A percentile compares a stretch with the other conserved stretches of the same genome.
These are phyloP conservation scores for Nilaparvata lugens DNA, from an alignment of 1,140 invertebrate species.

Conservation along the genomic window DNA sequence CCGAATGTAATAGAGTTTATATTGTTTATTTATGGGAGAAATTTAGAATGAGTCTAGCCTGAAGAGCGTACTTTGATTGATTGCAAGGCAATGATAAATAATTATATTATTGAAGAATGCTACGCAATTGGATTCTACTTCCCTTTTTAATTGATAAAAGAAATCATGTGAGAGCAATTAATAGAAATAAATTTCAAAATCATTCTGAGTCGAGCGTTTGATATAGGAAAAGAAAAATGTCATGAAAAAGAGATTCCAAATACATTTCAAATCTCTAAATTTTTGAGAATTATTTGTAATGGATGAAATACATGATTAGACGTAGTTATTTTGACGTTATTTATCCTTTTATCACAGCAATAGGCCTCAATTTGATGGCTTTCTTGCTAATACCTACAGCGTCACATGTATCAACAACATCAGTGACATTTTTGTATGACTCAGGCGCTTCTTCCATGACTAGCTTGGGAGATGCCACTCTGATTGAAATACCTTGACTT, in stretches of 20 bases:
- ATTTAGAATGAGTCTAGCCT: too few relatives aligned
- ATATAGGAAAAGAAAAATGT: too few relatives aligned
- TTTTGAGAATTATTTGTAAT: not conserved
- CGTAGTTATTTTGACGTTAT: not conserved
- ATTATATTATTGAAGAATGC: too few relatives aligned
- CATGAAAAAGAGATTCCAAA: not conserved
- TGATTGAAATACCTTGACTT: conserved; percentile 89
- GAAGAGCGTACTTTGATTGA: too few relatives aligned
- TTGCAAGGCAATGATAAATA: too few relatives aligned
- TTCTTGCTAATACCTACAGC: conserved; percentile 96
- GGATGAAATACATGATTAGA: not conserved
- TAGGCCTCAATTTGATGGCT: conserved; percentile 92
- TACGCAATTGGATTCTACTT: too few relatives aligned
- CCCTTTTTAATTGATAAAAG: too few relatives aligned
- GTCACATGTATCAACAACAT: conserved; percentile 98
- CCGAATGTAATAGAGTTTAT: too few relatives aligned
- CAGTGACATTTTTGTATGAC: conserved; percentile 99
- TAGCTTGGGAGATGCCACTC: conserved; percentile 97
- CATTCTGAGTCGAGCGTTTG: too few relatives aligned
- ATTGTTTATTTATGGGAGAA: too few relatives aligned
- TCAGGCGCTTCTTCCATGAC: conserved; percentile 99
- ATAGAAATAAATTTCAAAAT: too few relatives aligned
- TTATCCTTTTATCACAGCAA: conserved; percentile 98
- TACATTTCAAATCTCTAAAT: not conserved
- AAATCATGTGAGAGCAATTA: too few relatives aligned